These are phyloP conservation scores for Drosophila bipectinata DNA, from an alignment of 1,140 invertebrate genomes.

Conservation along the genomic window DNA sequence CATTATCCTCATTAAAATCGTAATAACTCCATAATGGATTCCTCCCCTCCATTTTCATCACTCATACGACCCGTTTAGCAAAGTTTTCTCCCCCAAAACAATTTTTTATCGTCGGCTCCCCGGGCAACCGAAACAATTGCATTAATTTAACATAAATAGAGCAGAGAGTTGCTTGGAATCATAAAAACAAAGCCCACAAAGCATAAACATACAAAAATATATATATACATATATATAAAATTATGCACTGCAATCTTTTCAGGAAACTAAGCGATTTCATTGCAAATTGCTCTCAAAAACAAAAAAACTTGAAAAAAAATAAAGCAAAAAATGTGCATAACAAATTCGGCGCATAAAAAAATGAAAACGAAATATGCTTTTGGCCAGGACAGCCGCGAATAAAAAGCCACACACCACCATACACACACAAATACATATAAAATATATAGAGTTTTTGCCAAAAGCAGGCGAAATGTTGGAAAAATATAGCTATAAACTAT, in stretches of 20 bases:
- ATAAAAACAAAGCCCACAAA: slow-evolving; percentile 38
- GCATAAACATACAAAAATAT: slow-evolving; percentile 41
- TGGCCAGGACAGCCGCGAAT: slow-evolving; percentile 28
- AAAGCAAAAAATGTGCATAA: slow-evolving; percentile 58
- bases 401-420: slow-evolving; percentile 22
- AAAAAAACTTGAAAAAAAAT: slow-evolving; percentile 51
- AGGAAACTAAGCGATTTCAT: slow-evolving; percentile 62
- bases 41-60: slow-evolving; percentile 8
- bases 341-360: slow-evolving; percentile 51
- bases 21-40: neutral
- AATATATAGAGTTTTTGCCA: slow-evolving; percentile 66
- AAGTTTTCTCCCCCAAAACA: slow-evolving; percentile 5
- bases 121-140: slow-evolving; percentile 53
- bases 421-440: slow-evolving; percentile 33
- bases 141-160: slow-evolving; percentile 72
- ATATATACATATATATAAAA: slow-evolving; percentile 42
- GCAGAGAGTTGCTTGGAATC: slow-evolving; percentile 5
- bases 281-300: slow-evolving; percentile 49
- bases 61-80: slow-evolving; percentile 30
- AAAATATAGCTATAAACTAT: slow-evolving; percentile 76
- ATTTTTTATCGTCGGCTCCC: slow-evolving; percentile 14
- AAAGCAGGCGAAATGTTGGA: slow-evolving; percentile 59
- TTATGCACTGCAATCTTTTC: slow-evolving; percentile 55
- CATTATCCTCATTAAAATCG: neutral
- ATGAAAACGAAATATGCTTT: slow-evolving; percentile 61